phyloP scores from a whole-genome alignment of 2,113 vertebrate species.

The Jacana jacana region DNA sequence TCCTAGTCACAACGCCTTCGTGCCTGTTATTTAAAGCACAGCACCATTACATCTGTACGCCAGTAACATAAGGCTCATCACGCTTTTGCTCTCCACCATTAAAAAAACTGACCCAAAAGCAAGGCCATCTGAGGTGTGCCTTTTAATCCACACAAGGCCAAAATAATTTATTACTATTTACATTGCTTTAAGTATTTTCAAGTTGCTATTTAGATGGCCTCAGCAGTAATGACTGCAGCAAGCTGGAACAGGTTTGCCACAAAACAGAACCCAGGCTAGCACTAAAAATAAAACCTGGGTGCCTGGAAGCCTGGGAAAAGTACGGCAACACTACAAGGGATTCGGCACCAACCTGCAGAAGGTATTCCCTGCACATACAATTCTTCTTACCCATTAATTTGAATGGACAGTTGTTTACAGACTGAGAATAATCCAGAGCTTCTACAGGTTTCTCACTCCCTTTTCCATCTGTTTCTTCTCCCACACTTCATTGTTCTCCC shows the following conservation, averaged over 20 bases:
- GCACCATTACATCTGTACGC: background rate
- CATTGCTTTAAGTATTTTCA: background rate
- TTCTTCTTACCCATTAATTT: background rate
- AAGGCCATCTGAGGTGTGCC: background rate
- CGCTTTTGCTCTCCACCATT: background rate
- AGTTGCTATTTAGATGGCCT: background rate
- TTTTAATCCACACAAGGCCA: background rate
- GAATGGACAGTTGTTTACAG: background rate
- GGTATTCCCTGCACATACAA: background rate
- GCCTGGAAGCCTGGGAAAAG: slow-evolving; percentile 26
- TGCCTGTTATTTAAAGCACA: background rate
- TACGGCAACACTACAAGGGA: background rate
- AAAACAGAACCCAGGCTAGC: slow-evolving; percentile 1
- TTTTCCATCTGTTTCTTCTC: background rate
- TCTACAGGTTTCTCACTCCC: background rate
- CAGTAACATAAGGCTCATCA: background rate
- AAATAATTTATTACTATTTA: background rate
- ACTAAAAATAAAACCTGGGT: slow-evolving; percentile 33
- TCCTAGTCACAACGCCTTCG: background rate
- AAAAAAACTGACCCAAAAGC: background rate
- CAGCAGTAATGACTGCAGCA: background rate
- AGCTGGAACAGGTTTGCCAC: background rate
- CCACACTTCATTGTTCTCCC: background rate
- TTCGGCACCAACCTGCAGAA: background rate
- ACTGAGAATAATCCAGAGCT: background rate